Percentiles rank a stretch among this genome's conserved stretches.
Evolutionary conservation across 2,113 vertebrate genomes (phyloP).

Genomic region (Grus americana): DNA sequence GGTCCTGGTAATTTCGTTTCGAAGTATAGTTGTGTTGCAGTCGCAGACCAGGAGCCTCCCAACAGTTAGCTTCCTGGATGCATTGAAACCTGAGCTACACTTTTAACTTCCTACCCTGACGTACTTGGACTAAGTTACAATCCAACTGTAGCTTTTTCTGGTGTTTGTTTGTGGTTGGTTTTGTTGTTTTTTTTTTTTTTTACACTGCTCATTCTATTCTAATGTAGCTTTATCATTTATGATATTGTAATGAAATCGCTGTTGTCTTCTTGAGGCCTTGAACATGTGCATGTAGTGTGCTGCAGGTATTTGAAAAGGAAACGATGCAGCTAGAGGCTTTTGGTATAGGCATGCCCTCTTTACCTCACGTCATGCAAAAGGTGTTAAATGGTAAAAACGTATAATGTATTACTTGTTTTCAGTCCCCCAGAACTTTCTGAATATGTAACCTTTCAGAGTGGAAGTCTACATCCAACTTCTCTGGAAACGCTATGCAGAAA

Average conservation of each 20-base stretch:
- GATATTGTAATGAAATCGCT: not conserved
- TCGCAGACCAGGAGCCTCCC: not conserved
- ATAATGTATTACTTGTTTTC: not conserved
- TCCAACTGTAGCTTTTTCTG: not conserved
- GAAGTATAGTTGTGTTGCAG: not conserved
- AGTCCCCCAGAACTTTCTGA: not conserved
- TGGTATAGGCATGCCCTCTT: not conserved
- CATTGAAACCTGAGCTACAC: not conserved
- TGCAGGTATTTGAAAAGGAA: not conserved
- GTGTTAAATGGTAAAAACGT: not conserved
- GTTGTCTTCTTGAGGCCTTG: not conserved
- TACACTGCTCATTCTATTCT: not conserved
- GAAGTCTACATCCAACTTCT: not conserved
- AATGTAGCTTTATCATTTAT: not conserved
- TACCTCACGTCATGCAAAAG: not conserved
- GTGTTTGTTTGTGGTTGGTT: not conserved
- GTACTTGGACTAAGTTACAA: not conserved
- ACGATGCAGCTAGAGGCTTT: not conserved
- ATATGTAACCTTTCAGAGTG: not conserved
- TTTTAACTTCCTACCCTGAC: not conserved
- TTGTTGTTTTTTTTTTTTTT: not conserved
- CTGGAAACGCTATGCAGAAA: not conserved
- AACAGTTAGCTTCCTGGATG: not conserved
- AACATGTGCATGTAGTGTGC: not conserved
- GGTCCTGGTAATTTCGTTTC: not conserved